These are phyloP conservation scores for Lobophora halterata DNA, from an alignment of 2,888 invertebrate species.

Conservation along the genomic window DNA sequence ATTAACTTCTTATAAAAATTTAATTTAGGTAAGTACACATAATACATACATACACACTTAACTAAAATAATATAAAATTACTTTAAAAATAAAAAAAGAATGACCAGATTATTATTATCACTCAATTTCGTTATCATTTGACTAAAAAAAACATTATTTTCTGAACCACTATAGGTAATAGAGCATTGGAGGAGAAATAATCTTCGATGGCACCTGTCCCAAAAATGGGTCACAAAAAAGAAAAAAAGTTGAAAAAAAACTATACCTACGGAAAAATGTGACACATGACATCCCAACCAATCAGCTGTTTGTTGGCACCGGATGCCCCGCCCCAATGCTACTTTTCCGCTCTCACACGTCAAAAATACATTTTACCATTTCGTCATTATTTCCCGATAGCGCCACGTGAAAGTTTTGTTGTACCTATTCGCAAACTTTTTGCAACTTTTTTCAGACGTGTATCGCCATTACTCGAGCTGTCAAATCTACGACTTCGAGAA, in stretches of 20 bases:
- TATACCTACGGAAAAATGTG: slow-evolving; percentile 73
- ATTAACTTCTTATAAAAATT: no score
- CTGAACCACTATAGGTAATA: no score
- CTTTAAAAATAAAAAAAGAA: no score
- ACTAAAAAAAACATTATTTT: no score
- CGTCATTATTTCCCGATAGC: slow-evolving; percentile 41
- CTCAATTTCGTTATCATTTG: no score
- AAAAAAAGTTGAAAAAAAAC: slow-evolving; percentile 49
- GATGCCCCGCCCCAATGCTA: slow-evolving; percentile 69
- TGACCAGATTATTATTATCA: no score
- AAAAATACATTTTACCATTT: slow-evolving; percentile 62
- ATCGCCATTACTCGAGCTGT: slow-evolving; percentile 1
- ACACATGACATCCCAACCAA: slow-evolving; percentile 71
- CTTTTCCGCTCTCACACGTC: slow-evolving; percentile 69
- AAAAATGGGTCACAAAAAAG: slow-evolving; percentile 26
- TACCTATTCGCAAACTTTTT: slow-evolving; percentile 30
- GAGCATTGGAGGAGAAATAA: slow-evolving; percentile 4
- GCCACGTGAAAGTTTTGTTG: slow-evolving; percentile 22
- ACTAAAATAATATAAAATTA: no score
- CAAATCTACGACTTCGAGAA: slow-evolving; percentile 4
- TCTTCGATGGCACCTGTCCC: neutral
- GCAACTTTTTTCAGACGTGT: slow-evolving; percentile 14
- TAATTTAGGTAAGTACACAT: no score
- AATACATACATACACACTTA: no score
- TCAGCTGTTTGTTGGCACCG: slow-evolving; percentile 68